Conservation (phyloP, 2,888 invertebrate genomes). For the Chrysopilus asiliformis region DNA sequence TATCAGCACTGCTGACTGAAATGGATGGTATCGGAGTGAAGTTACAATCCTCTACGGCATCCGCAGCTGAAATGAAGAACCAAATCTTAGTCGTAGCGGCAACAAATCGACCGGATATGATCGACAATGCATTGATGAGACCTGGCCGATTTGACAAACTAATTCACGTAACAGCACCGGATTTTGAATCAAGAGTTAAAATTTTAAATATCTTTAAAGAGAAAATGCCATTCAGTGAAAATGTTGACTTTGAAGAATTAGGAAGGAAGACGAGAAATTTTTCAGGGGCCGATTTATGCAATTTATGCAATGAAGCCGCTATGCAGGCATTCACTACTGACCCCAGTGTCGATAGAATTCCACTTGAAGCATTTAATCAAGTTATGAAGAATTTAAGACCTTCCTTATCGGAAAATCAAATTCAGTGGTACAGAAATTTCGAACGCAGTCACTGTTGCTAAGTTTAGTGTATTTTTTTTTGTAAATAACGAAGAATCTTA, state of each 20-base stretch:
- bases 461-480: no score
- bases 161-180: constrained; percentile 47
- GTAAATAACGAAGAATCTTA: no score
- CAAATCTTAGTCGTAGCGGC: constrained; percentile 47
- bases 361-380: constrained; percentile 29
- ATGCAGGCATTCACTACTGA: constrained; percentile 42
- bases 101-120: constrained; percentile 49
- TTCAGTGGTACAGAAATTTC: constrained; percentile 32
- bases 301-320: constrained; percentile 48
- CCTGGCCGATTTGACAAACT: constrained; percentile 50
- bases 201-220: constrained; percentile 37
- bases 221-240: constrained; percentile 35
- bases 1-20: constrained; percentile 48
- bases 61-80: constrained; percentile 12
- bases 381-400: constrained; percentile 33
- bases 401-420: constrained; percentile 33
- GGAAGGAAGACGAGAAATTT: constrained; percentile 39
- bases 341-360: constrained; percentile 27
- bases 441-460: constrained; percentile 16
- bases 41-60: constrained; percentile 1
- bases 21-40: constrained; percentile 47
- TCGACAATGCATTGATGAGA: constrained; percentile 47
- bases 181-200: constrained; percentile 36
- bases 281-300: constrained; percentile 50
- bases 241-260: constrained; percentile 35